Evolutionary conservation across 2,888 invertebrate genomes (phyloP).

Genomic region (Sturmia bella): DNA sequence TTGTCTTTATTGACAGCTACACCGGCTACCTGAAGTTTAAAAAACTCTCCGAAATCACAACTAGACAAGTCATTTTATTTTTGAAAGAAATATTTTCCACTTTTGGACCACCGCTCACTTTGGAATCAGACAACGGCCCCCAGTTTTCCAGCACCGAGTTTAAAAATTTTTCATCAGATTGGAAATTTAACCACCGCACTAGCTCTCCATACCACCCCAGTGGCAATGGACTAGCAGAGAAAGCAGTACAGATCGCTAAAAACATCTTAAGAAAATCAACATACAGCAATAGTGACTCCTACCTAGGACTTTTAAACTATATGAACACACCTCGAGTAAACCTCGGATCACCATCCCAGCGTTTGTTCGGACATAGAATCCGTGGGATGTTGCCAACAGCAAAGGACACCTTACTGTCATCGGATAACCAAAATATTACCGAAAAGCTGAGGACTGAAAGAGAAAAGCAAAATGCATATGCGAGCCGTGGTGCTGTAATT

Average conservation of each 20-base stretch:
- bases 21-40: neutral
- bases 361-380: neutral
- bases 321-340: too few species aligned
- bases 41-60: neutral
- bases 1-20: neutral
- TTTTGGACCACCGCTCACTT: neutral
- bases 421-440: neutral
- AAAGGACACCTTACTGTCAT: neutral
- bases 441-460: neutral
- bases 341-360: neutral
- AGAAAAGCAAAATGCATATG: neutral
- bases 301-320: too few species aligned
- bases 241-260: constrained; percentile 4
- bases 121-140: neutral
- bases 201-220: neutral
- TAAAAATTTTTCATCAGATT: neutral
- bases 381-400: neutral
- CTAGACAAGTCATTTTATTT: neutral
- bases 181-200: neutral
- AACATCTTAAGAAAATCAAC: constrained; percentile 1
- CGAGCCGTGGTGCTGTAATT: neutral
- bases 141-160: neutral
- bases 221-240: neutral
- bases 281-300: neutral
- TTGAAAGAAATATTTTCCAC: constrained; percentile 1